These are phyloP conservation scores for Apamea epomidion DNA, from an alignment of 2,888 invertebrate genomes.

Conservation along the genomic window DNA sequence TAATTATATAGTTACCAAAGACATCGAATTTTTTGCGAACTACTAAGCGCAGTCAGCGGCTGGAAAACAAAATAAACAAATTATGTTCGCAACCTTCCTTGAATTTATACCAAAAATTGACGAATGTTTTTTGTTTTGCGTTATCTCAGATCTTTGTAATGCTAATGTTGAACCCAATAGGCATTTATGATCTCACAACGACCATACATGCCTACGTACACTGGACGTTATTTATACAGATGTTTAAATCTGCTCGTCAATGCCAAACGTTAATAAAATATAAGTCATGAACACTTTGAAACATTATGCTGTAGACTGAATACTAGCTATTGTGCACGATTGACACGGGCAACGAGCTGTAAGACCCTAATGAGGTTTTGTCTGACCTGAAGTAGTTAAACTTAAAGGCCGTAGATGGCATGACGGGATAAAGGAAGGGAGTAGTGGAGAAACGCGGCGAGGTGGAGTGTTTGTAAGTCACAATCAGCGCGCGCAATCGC, in stretches of 20 bases:
- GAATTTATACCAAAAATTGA: constrained; percentile 47
- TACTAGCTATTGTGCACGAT: constrained; percentile 48
- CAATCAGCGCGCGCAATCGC: constrained; percentile 73
- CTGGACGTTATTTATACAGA: constrained; percentile 68
- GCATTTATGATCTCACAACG: constrained; percentile 65
- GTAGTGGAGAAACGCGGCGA: constrained; percentile 58
- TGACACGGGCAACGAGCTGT: constrained; percentile 42
- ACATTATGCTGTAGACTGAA: constrained; percentile 28
- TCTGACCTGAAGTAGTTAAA: constrained; percentile 62
- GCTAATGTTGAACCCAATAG: constrained; percentile 58
- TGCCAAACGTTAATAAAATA: constrained; percentile 67
- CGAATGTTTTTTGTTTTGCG: constrained; percentile 38
- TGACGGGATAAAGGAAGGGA: constrained; percentile 70
- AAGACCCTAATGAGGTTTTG: constrained; percentile 63
- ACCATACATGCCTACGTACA: constrained; percentile 33
- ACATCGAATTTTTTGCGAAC: constrained; percentile 42
- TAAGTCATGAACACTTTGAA: constrained; percentile 55
- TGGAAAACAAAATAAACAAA: constrained; percentile 50
- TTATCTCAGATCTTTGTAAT: constrained; percentile 60
- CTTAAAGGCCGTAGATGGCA: constrained; percentile 68
- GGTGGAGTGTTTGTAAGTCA: constrained; percentile 53
- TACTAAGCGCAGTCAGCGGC: constrained; percentile 40
- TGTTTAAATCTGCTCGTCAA: constrained; percentile 69
- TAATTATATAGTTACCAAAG: constrained; percentile 40
- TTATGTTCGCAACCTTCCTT: constrained; percentile 40